Evolutionary conservation across 2,888 invertebrate species (phyloP), one percentile per base, ranked within the genome.

Genomic region (Isotomurus palustris): DNA sequence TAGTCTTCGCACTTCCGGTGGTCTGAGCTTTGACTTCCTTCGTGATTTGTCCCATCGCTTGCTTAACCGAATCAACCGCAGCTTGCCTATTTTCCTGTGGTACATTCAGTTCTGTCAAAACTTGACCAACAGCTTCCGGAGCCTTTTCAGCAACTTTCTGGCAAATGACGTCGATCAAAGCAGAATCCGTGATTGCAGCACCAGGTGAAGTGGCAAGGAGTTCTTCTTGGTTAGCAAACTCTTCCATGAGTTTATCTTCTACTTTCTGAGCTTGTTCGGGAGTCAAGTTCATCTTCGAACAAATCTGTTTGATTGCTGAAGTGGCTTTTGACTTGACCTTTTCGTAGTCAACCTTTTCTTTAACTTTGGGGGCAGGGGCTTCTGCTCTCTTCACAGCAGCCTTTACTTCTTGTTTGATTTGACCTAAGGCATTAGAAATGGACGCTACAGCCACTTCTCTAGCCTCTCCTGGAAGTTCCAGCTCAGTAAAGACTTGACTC

Each of bases 251-350:
- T 50, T 50, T 22, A n/a, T 50, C 38, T n/a, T 38, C 32, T 14
- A 27, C 50, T 24, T n/a, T 17, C n/a, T 14, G 25, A 24, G 38
- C 25, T 17, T 50, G 38, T 40, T 38, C 35, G 8, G 38, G 14
- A 4, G 38, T 35, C 3, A 50, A 24, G 25, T 38, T 50, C 50
- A 50, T 50, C 50, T 50, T 40, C 12, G 27, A 38, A 24, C 24
- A 50, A 50, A 50, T 50, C 38, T 50, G 3, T 22, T 50, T 22
- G 27, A 50, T 38, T 35, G 27, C 35, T 3, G 38, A 19, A 14
- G 38, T 25, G 4, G 50, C 40, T 8, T 38, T 50, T 27, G 36
- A 14, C 27, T 38, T 38, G 14, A 50, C n/a, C n/a, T 29, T 49
- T 32, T 49, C 32, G 2, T 17, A 14, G 19, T 14, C 19, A 38